These are phyloP conservation scores for Atethmia centrago DNA, from an alignment of 2,888 invertebrate species.

Conservation along the genomic window DNA sequence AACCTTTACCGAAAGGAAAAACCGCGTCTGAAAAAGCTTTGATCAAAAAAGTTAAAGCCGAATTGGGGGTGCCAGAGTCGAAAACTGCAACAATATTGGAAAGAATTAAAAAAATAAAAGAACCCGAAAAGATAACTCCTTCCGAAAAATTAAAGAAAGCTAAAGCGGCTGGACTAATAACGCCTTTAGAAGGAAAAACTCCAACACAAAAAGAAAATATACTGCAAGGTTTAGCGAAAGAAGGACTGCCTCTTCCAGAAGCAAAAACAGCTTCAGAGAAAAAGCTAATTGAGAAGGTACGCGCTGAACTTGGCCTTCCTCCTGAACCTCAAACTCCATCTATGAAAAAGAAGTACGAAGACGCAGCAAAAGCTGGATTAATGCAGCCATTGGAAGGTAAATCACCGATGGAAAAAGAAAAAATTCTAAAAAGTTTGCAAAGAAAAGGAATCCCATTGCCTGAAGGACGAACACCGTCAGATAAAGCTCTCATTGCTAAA, in stretches of 20 bases:
- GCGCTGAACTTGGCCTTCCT: conserved; percentile 12
- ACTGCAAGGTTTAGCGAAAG: conserved; percentile 1
- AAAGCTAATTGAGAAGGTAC: conserved; percentile 5
- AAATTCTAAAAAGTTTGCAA: conserved; percentile 4
- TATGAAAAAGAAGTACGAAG: conserved; percentile 16
- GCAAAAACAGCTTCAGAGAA: conserved; percentile 19
- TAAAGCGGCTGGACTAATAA: conserved; percentile 3
- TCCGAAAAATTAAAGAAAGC: conserved; percentile 3
- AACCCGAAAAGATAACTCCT: background rate
- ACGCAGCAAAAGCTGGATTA: conserved; percentile 11
- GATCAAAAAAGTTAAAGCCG: conserved; percentile 33
- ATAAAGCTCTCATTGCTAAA: conserved; percentile 20
- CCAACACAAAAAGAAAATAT: conserved; percentile 18
- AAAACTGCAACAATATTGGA: conserved; percentile 24
- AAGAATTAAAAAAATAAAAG: conserved; percentile 37
- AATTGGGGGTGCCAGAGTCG: conserved; percentile 44
- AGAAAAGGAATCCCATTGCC: conserved; percentile 12
- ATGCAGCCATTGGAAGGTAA: conserved; percentile 11
- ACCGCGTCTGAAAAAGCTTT: conserved; percentile 38
- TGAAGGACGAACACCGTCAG: conserved; percentile 21
- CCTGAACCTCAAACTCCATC: conserved; percentile 18
- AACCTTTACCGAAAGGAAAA: conserved; percentile 38
- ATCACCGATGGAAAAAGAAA: conserved; percentile 12
- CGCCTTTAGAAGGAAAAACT: conserved; percentile 29
- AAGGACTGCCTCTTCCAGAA: conserved; percentile 24